These are phyloP conservation scores for Oxyteleia sp. DNA, from an alignment of 2,888 invertebrate species.

Conservation along the genomic window DNA sequence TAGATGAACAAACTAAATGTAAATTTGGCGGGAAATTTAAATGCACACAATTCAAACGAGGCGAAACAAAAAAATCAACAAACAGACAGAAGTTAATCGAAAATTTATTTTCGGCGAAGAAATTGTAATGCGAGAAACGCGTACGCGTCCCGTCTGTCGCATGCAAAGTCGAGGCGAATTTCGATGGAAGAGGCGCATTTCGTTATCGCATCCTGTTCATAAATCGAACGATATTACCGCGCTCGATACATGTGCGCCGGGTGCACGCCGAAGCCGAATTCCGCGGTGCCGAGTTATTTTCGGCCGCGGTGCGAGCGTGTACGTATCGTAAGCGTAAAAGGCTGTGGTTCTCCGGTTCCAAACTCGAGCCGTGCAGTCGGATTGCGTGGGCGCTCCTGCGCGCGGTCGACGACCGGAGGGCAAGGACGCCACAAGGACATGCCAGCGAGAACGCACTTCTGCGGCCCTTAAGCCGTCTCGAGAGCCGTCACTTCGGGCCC, in stretches of 20 bases:
- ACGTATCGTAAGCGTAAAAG: constrained; percentile 82
- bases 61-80: too few species aligned
- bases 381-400: constrained; percentile 80
- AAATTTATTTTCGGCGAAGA: neutral
- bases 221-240: constrained; percentile 54
- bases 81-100: too few species aligned
- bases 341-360: constrained; percentile 80
- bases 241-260: constrained; percentile 40
- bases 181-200: constrained; percentile 26
- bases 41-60: too few species aligned
- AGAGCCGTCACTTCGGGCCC: constrained; percentile 57
- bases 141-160: constrained; percentile 6
- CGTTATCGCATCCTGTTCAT: constrained; percentile 51
- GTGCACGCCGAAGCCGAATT: constrained; percentile 78
- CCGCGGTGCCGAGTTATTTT: constrained; percentile 81
- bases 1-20: too few species aligned
- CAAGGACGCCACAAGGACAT: constrained; percentile 87
- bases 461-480: constrained; percentile 62
- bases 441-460: constrained; percentile 74
- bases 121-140: constrained; percentile 13
- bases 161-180: constrained; percentile 8
- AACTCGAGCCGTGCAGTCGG: constrained; percentile 76
- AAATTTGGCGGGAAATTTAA: too few species aligned
- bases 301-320: constrained; percentile 76
- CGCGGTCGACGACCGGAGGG: constrained; percentile 85